Base-by-base conservation (phyloP, 1,140 invertebrate genomes). In the Drosophila eugracilis region DNA sequence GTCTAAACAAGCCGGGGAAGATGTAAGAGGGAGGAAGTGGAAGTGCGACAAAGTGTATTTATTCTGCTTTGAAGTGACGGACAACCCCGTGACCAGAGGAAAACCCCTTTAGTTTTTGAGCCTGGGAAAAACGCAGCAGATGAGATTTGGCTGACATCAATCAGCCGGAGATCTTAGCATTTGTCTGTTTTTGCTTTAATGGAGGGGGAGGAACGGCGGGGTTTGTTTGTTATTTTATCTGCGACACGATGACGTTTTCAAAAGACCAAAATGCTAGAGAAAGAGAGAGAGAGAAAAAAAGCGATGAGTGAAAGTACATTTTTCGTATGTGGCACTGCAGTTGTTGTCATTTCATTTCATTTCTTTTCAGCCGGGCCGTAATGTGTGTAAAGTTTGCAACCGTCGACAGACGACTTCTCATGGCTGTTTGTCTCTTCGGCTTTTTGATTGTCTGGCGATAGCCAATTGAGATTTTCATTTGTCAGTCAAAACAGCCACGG, bases 391-490 rank as follows among this genome's bases (percentile, higher is more conserved):
- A 78, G 81, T 86, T 86, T 81, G 81, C 83, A 86, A 77, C 74
- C 69, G 59, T 9, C 73, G 75, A 37, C 75, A 62, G 41, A 69
- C 66, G 73, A 59, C 70, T 62, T 80, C 77, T 86, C 70, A 67
- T 69, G 67, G 63, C 47, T 79, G 78, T 53, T 34, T 50, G 60
- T 75, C 34, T 63, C 76, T 47, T 63, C 59, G 67, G 74, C 83
- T 78, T 88, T 88, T 88, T 75, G 81, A 86, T 88, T 86, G 81
- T 88, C 83, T 78, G 49, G 83, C 78, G 81, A 88, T 86, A 88
- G 81, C 78, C 81, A 86, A 86, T 86, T 88, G 83, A 86, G 83
- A 73, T 86, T 86, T 86, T 86, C 83, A 86, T 86, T 86, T 86
- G 81, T 86, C 81, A 86, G 81, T 86, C 76, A 86, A 76, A 81